Conservation (phyloP, 2,888 invertebrate genomes). For the Callosobruchus maculatus region DNA sequence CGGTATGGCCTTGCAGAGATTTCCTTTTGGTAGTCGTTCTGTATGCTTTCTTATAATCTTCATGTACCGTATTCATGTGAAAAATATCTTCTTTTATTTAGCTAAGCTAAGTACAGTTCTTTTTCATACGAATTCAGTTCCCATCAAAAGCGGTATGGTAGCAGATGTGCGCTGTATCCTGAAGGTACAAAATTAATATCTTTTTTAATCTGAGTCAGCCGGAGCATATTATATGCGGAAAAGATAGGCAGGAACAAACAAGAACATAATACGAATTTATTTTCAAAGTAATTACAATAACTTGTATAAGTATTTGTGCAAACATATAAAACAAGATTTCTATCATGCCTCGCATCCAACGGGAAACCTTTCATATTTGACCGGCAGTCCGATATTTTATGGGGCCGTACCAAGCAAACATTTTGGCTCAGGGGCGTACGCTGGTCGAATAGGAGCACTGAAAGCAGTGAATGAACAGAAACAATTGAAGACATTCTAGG, state of each 20-base stretch:
- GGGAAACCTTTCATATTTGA: constrained; percentile 19
- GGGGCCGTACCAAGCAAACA: not conserved
- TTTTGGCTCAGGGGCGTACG: not conserved
- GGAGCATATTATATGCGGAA: not conserved
- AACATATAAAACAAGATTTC: constrained; percentile 36
- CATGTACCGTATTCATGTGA: too few species aligned
- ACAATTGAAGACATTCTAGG: too few species aligned
- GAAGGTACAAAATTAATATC: not conserved
- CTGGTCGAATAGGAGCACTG: too few species aligned
- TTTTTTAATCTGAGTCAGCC: not conserved
- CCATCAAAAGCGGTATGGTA: not conserved
- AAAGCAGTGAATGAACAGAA: too few species aligned
- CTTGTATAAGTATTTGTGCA: constrained; percentile 26
- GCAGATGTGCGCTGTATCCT: not conserved
- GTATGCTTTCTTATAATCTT: not conserved
- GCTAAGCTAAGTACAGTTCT: not conserved
- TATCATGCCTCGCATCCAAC: not conserved
- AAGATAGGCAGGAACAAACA: constrained; percentile 5
- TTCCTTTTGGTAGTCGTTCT: not conserved
- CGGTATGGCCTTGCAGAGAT: not conserved
- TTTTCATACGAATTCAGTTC: not conserved
- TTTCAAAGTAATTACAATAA: constrained; percentile 27
- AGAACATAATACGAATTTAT: constrained; percentile 18
- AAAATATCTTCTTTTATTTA: too few species aligned
- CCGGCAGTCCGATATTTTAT: constrained; percentile 7